Base-by-base conservation (phyloP, 2,888 invertebrate species). In the Crossocerus cetratus region DNA sequence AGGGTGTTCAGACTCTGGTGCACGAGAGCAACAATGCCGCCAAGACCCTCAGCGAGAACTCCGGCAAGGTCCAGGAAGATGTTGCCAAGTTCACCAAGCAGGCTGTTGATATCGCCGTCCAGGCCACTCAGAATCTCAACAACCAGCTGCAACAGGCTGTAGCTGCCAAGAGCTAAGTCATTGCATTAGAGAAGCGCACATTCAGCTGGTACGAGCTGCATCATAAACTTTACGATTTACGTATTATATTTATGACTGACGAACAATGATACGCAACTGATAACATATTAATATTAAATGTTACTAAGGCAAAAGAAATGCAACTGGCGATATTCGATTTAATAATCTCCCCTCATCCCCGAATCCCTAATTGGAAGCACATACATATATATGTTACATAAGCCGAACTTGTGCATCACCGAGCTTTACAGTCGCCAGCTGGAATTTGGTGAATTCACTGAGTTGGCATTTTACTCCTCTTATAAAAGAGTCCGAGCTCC, bases 1-100 rank as follows among this genome's bases (percentile, higher is more conserved):
- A 89, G n/a, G 87, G 88, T 2, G 79, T 88, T 0, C 83, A 84
- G 57, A 74, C 83, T 0, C 74, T 90, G 20, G 79, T 88, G 1
- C 78, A 83, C 16, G 90, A 90, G 67, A 84, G 87, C 20, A 86
- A 87, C 55, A 88, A 86, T 23, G 83, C 85, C 0, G 86, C 84
- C 2, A 87, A 89, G 49, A 74, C 84, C 13, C 65, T 90, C 59
- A 76, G 71, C 55, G 77, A 86, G 18, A 87, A 89, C 66, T 86
- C 89, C 2, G 86, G 69, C 4, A 86, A 82, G 61, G 80, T 89
- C 2, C 88, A 88, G 60, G 89, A 89, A 20, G 85, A 86, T 4
- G 69, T 90, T 23, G 84, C 86, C 11, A 85, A 84, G 16, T 84
- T 89, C 56, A 86, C 89, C 4, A 90, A 89, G 72, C 84, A 88